Evolutionary conservation across 2,113 vertebrate species (phyloP).

Genomic region (Microcebus jonahi): DNA sequence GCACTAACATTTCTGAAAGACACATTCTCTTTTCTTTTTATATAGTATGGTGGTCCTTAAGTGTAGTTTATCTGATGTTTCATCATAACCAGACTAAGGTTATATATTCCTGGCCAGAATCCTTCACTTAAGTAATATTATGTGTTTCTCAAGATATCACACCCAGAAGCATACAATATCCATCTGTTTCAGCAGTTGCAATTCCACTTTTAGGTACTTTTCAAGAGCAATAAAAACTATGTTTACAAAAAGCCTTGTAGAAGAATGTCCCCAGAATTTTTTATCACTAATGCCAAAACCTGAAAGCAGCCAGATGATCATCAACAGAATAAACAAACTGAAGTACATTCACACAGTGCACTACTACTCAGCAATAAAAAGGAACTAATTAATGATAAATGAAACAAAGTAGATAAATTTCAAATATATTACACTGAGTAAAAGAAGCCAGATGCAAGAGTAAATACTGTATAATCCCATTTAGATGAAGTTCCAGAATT

Average conservation of each 20-base stretch:
- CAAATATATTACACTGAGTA: neutral
- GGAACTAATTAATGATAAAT: neutral
- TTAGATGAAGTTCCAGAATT: conserved; percentile 39
- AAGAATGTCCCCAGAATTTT: neutral
- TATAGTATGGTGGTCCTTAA: neutral
- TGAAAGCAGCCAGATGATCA: neutral
- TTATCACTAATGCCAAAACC: conserved; percentile 5
- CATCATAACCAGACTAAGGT: neutral
- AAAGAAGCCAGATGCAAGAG: neutral
- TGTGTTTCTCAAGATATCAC: neutral
- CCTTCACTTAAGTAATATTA: neutral
- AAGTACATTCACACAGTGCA: neutral
- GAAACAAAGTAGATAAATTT: neutral
- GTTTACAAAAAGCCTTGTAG: neutral
- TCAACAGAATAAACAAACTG: conserved; percentile 32
- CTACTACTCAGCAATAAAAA: neutral
- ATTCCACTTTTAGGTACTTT: conserved; percentile 14
- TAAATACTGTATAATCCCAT: neutral
- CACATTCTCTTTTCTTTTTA: neutral
- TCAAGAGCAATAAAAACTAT: conserved; percentile 34
- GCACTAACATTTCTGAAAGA: conserved; percentile 10
- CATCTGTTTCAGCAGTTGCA: neutral
- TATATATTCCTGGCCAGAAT: neutral
- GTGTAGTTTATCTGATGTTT: neutral
- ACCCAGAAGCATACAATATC: neutral